phyloP scores from a whole-genome alignment of 2,797 vertebrate species.

The Cossypha niveicapilla region DNA sequence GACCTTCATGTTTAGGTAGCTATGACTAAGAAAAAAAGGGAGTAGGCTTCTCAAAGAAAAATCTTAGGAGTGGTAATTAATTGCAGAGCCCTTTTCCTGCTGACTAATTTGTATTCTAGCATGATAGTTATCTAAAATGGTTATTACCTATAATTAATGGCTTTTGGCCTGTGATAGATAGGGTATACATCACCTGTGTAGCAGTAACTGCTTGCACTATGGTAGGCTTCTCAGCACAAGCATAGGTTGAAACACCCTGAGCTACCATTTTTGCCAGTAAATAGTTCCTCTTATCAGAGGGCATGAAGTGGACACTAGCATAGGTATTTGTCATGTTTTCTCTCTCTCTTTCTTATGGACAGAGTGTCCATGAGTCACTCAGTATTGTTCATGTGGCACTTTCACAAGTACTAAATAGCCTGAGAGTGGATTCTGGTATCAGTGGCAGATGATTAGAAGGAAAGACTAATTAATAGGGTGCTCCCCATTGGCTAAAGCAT shows the following conservation, averaged over 20 bases:
- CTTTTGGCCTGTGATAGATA: not conserved
- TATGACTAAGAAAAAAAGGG: not conserved
- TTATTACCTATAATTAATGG: slow-evolving; percentile 7
- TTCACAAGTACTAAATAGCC: not conserved
- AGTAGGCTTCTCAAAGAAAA: not conserved
- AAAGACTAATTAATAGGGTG: not conserved
- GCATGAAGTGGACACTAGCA: not conserved
- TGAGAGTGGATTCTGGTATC: not conserved
- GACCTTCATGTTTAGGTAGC: not conserved
- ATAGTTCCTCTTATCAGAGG: not conserved
- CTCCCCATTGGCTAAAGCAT: not conserved
- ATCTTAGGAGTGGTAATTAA: not conserved
- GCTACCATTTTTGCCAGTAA: not conserved
- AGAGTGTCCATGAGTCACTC: not conserved
- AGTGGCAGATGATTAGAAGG: not conserved
- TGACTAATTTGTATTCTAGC: slow-evolving; percentile 13
- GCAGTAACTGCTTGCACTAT: not conserved
- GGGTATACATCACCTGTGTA: not conserved
- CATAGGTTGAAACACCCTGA: not conserved
- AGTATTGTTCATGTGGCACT: not conserved
- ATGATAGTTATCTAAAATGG: slow-evolving; percentile 1
- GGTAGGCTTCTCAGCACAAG: not conserved
- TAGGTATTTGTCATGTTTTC: not conserved
- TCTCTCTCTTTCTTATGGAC: not conserved
- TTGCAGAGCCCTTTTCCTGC: not conserved